Evolutionary conservation across 2,797 vertebrate genomes (phyloP), one percentile per base, ranked within the genome.

Genomic region (Cirrhinus molitorella): DNA sequence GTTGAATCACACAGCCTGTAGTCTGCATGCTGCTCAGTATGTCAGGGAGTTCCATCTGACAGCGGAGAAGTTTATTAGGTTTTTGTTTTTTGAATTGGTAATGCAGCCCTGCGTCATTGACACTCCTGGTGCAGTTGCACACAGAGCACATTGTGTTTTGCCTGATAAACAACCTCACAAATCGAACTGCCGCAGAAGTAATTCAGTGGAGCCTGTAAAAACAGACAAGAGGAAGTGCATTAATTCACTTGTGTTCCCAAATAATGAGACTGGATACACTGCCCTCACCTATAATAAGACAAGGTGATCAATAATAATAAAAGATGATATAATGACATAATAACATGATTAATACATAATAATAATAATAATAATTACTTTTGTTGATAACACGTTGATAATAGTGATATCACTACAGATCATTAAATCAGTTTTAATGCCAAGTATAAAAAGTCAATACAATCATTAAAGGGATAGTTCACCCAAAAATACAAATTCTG

Each of bases 81-180:
- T 86, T 86, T 81, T 77, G 66, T 76, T 68, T 74, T 83, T 83
- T 87, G 84, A 87, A 86, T 86, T 71, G 37, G 61, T 86, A 85
- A 82, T 81, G 78, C 37, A 49, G 34, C 51, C 83, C 71, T 71
- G 85, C 81, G 71, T 51, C 78, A 86, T 81, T 86, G 71, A 77
- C 81, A 74, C 73, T 85, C 72, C 74, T 37, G 12, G 79, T 2
- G 21, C 67, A 63, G 72, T 83, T 63, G 66, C 57, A 81, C 71
- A 87, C 80, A 45, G 82, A 86, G 83, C 59, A 51, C 80, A 75
- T 81, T 75, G 83, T 83, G 80, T 81, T 86, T 85, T 83, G 85
- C 73, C 85, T 87, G 80, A 86, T 86, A 86, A 87, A 86, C 83
- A 85, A 81, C 83, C 80, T 66, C 63, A 66, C 79, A 85, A 79